Conservation (phyloP, 1,140 invertebrate species). For the Scylla paramamosain region DNA sequence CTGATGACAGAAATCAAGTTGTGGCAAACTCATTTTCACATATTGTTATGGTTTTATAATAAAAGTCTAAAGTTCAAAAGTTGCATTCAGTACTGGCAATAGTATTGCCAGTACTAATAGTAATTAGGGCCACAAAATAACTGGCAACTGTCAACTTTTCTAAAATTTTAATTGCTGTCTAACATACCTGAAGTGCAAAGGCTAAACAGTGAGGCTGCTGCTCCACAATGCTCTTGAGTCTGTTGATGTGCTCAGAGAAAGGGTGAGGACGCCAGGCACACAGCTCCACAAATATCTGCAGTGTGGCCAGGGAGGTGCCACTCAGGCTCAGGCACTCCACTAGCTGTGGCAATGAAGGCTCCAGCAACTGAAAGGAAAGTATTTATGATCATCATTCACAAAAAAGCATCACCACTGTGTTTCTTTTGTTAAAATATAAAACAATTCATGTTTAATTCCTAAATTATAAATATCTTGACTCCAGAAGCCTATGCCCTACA, state of each 20-base stretch:
- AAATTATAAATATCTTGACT: no score
- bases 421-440: no score
- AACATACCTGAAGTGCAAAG: constrained; percentile 59
- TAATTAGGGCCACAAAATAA: no score
- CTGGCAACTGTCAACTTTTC: no score
- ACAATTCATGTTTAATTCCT: no score
- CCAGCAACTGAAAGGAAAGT: constrained; percentile 83
- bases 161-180: no score
- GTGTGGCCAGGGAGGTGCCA: constrained; percentile 83
- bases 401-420: neutral
- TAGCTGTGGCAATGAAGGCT: constrained; percentile 88
- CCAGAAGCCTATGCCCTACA: no score
- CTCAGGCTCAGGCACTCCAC: constrained; percentile 86
- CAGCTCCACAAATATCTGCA: constrained; percentile 88
- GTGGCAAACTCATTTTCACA: neutral
- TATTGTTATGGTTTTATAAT: no score
- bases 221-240: constrained; percentile 80
- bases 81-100: no score
- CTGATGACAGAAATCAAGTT: constrained; percentile 7
- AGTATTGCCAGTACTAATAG: no score
- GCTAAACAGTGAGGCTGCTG: constrained; percentile 77
- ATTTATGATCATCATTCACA: neutral
- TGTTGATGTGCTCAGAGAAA: constrained; percentile 78
- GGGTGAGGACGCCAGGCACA: constrained; percentile 84
- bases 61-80: no score